Conservation (phyloP, 2,797 vertebrate genomes). For the Silurus aristotelis region DNA sequence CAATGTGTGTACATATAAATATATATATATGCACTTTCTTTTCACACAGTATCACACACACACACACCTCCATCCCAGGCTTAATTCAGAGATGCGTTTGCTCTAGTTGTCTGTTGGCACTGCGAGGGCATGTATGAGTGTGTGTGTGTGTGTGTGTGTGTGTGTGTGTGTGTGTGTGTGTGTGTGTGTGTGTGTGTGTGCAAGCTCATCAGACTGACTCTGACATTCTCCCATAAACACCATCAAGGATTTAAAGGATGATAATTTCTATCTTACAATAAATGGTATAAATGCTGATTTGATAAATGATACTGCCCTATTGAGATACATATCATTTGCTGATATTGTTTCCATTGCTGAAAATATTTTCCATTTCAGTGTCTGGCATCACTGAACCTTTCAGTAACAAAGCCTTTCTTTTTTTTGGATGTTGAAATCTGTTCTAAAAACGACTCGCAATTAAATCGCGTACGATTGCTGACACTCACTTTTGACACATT, state of each 20-base stretch:
- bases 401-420: background rate
- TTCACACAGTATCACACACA: constrained; percentile 57
- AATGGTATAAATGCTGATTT: background rate
- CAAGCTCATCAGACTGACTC: constrained; percentile 8
- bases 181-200: constrained; percentile 54
- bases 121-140: constrained; percentile 77
- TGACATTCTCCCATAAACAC: background rate
- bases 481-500: background rate
- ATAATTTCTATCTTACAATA: background rate
- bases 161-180: too few relatives aligned
- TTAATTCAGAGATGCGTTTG: constrained; percentile 98
- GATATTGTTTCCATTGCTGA: background rate
- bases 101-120: constrained; percentile 92
- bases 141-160: too few relatives aligned
- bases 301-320: background rate
- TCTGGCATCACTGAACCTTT: too few relatives aligned
- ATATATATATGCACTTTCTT: background rate
- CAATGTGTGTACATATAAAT: constrained; percentile 61
- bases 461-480: background rate
- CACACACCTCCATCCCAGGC: constrained; percentile 66
- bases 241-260: background rate
- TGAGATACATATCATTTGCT: background rate
- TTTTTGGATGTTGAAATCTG: background rate
- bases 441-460: background rate
- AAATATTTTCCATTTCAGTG: background rate